Evolutionary conservation across 1,140 invertebrate species (phyloP).

Genomic region (Drosophila parabipectinata): DNA sequence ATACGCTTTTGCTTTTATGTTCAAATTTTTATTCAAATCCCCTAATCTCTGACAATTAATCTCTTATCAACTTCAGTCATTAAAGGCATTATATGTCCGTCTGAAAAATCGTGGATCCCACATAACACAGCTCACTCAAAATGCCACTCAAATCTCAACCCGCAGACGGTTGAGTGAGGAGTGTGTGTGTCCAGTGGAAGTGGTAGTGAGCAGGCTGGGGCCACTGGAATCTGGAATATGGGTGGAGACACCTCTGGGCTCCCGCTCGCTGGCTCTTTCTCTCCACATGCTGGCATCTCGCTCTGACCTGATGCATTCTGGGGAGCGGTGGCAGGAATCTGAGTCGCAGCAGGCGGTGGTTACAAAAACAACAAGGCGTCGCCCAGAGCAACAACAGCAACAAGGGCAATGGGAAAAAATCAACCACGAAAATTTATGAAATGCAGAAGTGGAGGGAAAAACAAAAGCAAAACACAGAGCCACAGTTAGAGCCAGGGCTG

Average conservation of each 20-base stretch:
- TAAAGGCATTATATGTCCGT: too few species aligned
- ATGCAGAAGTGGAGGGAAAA: slow-evolving; percentile 64
- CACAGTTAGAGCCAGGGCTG: background rate
- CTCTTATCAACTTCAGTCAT: slow-evolving; percentile 15
- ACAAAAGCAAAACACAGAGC: slow-evolving; percentile 17
- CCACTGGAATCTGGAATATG: slow-evolving; percentile 78
- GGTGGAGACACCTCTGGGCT: slow-evolving; percentile 60
- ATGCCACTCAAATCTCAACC: slow-evolving; percentile 49
- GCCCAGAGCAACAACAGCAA: slow-evolving; percentile 61
- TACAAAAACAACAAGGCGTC: slow-evolving; percentile 53
- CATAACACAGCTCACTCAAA: slow-evolving; percentile 46
- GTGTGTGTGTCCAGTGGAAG: slow-evolving; percentile 32
- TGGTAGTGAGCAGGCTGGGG: slow-evolving; percentile 27
- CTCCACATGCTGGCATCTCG: slow-evolving; percentile 22
- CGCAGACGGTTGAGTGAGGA: slow-evolving; percentile 13
- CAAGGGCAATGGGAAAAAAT: slow-evolving; percentile 40
- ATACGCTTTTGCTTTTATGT: background rate
- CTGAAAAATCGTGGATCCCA: too few species aligned
- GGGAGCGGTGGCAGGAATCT: slow-evolving; percentile 46
- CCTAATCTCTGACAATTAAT: slow-evolving; percentile 9
- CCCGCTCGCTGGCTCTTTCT: slow-evolving; percentile 22
- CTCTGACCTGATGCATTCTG: slow-evolving; percentile 4
- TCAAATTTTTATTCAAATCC: slow-evolving; percentile 9
- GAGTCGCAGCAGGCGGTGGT: slow-evolving; percentile 45
- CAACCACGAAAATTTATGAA: slow-evolving; percentile 79